A percentile compares a stretch with the other conserved stretches of the same genome.
These are phyloP conservation scores for Fragum fragum DNA, from an alignment of 2,888 invertebrate genomes.

Conservation along the genomic window DNA sequence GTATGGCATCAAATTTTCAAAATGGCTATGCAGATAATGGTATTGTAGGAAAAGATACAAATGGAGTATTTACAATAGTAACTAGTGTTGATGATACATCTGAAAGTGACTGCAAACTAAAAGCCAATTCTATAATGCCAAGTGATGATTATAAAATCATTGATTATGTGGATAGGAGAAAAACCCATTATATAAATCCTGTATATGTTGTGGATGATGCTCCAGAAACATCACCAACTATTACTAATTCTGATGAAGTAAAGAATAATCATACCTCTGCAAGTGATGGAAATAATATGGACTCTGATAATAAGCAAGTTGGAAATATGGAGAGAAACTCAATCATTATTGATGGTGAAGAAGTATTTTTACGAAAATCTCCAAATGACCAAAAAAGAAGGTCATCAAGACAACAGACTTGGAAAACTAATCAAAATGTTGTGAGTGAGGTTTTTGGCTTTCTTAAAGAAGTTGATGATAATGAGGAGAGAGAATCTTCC, in stretches of 20 bases:
- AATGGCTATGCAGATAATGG: conserved; percentile 25
- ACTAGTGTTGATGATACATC: neutral
- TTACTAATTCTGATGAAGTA: conserved; percentile 14
- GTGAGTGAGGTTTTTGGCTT: conserved; percentile 72
- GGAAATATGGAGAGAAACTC: conserved; percentile 23
- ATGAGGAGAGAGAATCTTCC: conserved; percentile 13
- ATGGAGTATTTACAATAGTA: conserved; percentile 12
- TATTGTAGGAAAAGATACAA: neutral
- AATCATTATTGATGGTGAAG: conserved; percentile 49
- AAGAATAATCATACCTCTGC: neutral
- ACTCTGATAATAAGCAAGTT: neutral
- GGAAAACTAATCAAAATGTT: conserved; percentile 60
- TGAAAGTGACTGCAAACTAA: neutral
- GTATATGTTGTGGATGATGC: conserved; percentile 27
- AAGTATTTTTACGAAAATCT: conserved; percentile 50
- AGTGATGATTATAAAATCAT: neutral
- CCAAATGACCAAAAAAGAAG: neutral
- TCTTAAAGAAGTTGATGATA: conserved; percentile 58
- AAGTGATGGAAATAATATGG: neutral
- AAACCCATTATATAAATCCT: neutral
- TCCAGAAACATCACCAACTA: neutral
- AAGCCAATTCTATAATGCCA: neutral
- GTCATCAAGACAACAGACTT: conserved; percentile 43
- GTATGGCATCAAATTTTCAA: neutral
- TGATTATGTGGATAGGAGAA: neutral